A percentile compares a stretch with the other conserved stretches of the same genome.
These are phyloP conservation scores for Drosophila neocordata DNA, from an alignment of 1,140 invertebrate species.

Conservation along the genomic window DNA sequence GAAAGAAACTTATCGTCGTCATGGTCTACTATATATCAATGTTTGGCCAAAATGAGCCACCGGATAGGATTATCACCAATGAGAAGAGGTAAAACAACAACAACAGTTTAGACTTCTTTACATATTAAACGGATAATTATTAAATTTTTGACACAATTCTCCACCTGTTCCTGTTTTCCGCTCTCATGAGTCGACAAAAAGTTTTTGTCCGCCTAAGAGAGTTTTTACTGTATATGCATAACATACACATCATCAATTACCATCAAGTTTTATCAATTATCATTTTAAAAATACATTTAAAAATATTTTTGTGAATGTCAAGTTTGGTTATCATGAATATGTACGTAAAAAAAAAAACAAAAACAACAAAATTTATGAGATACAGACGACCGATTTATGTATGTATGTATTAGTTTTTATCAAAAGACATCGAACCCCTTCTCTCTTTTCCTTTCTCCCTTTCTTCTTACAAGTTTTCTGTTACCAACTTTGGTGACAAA, in stretches of 20 bases:
- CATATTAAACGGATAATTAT: no score
- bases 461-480: no score
- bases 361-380: not conserved
- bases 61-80: conserved; percentile 70
- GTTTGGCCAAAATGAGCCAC: conserved; percentile 72
- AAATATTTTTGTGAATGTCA: not conserved
- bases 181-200: no score
- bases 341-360: not conserved
- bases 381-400: not conserved
- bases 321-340: not conserved
- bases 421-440: not conserved
- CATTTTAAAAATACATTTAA: not conserved
- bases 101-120: no score
- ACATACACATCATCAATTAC: no score
- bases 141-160: no score
- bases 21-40: conserved; percentile 81
- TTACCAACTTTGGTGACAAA: no score
- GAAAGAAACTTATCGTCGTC: conserved; percentile 23
- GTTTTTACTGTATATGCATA: no score
- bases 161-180: no score
- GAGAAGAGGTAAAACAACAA: conserved; percentile 67
- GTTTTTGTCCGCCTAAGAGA: no score
- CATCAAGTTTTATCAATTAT: not conserved
- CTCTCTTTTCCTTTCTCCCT: no score
- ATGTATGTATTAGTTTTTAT: conserved; percentile 2